Evolutionary conservation across 1,140 invertebrate genomes (phyloP), one percentile per base, ranked within the genome.

Genomic region (Lepidurus apus): DNA sequence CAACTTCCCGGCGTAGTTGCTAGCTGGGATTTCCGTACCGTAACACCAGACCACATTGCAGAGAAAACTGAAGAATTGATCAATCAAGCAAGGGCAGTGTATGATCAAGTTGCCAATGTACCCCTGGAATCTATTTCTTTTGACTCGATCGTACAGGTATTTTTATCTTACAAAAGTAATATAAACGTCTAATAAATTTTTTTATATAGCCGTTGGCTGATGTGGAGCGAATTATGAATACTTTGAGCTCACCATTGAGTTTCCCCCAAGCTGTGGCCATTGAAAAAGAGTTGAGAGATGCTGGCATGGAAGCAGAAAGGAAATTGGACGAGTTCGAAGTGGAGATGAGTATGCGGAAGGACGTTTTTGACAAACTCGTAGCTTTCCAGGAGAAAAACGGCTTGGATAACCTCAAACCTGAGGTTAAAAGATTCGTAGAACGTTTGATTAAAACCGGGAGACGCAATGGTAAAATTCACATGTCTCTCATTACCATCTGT

Each of bases 291-390:
- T 79, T 88, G 7, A 81, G 87, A 53, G 86, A 88, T 82, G 86
- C 86, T n/a, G 87, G 86, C 81, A 84, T 85, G 26, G 84, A 84
- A 73, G 87, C 86, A 43, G 86, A 87, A 78, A 85, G 86, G 77
- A 86, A 85, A 80, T 78, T 88, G 5, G 85, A 86, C 7, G 86
- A 87, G 74, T 87, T 87, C 85, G 85, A 87, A 83, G 86, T 88
- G 26, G 87, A 88, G 82, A 85, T 87, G 82, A 86, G 85, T 85
- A 88, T 89, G 87, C 81, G 87, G 65, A 86, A 87, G 80, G 88
- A 88, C 82, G 84, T 89, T 8, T 89, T 88, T 84, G 85, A 88
- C 79, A 83, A 85, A 45, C 79, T 88, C 34, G 83, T 86, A 76
- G 82, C 83, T 13, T 84, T 85, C 76, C 81, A 85, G 53, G 84